Evolutionary conservation across 2,888 invertebrate genomes (phyloP).

Genomic region (Odontocerum albicorne): DNA sequence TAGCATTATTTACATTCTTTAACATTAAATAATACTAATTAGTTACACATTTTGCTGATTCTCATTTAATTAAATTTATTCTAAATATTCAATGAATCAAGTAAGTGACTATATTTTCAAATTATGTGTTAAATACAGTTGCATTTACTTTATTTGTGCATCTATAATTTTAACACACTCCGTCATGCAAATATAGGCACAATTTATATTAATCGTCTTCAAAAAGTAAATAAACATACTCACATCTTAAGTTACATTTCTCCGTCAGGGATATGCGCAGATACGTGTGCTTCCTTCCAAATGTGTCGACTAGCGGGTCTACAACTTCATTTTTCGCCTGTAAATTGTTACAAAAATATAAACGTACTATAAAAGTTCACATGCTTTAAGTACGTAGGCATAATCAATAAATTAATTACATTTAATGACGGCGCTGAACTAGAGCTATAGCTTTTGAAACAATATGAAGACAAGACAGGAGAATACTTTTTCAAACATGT

Average conservation of each 20-base stretch:
- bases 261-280: slow-evolving; percentile 95
- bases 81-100: too few species aligned
- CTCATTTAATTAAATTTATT: too few species aligned
- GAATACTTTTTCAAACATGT: slow-evolving; percentile 2
- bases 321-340: slow-evolving; percentile 20
- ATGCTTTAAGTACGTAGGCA: background rate
- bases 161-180: too few species aligned
- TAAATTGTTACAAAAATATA: slow-evolving; percentile 3
- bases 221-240: too few species aligned
- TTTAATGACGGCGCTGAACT: slow-evolving; percentile 12
- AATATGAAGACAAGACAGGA: background rate
- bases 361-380: slow-evolving; percentile 1
- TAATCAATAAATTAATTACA: slow-evolving; percentile 2
- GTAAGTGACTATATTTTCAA: too few species aligned
- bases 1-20: too few species aligned
- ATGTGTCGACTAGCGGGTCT: slow-evolving; percentile 61
- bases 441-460: slow-evolving; percentile 1
- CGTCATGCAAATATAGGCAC: too few species aligned
- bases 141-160: too few species aligned
- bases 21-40: too few species aligned
- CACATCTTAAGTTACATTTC: slow-evolving; percentile 95
- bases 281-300: slow-evolving; percentile 89
- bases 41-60: too few species aligned
- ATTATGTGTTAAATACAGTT: too few species aligned
- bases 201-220: too few species aligned